Conservation (phyloP, 2,797 vertebrate species). For the Chelon labrosus region DNA sequence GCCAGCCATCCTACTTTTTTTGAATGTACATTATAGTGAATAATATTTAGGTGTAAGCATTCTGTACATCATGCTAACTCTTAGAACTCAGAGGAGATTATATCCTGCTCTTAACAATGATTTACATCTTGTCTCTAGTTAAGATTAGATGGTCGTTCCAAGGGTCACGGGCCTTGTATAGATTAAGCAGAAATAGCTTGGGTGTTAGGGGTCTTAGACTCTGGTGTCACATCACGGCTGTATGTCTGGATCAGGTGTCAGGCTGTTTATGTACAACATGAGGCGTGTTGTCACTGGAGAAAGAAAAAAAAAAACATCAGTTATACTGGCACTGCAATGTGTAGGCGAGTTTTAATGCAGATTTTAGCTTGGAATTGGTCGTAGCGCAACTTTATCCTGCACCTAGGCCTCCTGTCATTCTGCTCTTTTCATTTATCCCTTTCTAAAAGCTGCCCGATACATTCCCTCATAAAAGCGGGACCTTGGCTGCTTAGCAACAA, state of each 20-base stretch:
- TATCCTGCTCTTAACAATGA: constrained; percentile 20
- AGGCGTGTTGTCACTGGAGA: constrained; percentile 14
- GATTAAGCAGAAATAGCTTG: constrained; percentile 81
- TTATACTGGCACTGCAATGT: neutral
- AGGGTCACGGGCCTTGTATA: constrained; percentile 65
- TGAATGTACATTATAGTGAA: neutral
- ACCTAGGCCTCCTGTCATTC: constrained; percentile 25
- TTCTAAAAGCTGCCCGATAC: constrained; percentile 63
- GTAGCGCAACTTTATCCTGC: neutral
- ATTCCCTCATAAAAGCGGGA: constrained; percentile 74
- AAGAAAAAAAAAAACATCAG: neutral
- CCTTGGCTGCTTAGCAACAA: constrained; percentile 83
- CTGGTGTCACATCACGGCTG: constrained; percentile 54
- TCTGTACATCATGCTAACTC: neutral
- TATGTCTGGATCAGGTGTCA: constrained; percentile 59
- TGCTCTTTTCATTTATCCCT: constrained; percentile 46
- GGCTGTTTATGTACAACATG: constrained; percentile 47
- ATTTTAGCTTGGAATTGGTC: neutral
- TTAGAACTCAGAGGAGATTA: neutral
- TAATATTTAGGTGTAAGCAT: neutral
- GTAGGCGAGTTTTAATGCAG: neutral
- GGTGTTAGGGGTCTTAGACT: constrained; percentile 66
- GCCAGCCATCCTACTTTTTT: neutral
- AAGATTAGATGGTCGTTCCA: constrained; percentile 57
- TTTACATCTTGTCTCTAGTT: constrained; percentile 49